Evolutionary conservation across 1,140 invertebrate species (phyloP).

Genomic region (Lepidotrigona ventralis): DNA sequence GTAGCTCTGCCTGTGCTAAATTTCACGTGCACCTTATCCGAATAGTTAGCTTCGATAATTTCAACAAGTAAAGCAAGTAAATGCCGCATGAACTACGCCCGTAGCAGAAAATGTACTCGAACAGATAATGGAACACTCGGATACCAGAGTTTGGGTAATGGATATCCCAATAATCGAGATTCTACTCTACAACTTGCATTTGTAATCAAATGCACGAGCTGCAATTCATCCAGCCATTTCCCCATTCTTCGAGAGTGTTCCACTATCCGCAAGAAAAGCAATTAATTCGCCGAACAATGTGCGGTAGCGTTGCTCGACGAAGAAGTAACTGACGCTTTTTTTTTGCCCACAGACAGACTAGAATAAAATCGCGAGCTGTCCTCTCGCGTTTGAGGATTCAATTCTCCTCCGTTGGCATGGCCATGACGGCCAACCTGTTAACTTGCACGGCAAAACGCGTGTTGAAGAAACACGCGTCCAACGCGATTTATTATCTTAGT

Average conservation of each 20-base stretch:
- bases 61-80: too few species aligned
- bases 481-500: slow-evolving; percentile 6
- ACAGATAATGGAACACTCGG: too few species aligned
- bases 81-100: too few species aligned
- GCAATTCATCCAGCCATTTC: neutral
- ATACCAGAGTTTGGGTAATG: too few species aligned
- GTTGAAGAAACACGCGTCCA: neutral
- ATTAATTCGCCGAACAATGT: neutral
- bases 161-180: too few species aligned
- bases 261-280: neutral
- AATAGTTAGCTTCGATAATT: too few species aligned
- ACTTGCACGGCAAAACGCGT: neutral
- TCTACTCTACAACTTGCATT: neutral
- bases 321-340: too few species aligned
- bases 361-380: neutral
- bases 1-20: too few species aligned
- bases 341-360: too few species aligned
- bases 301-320: neutral
- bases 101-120: too few species aligned
- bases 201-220: neutral
- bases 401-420: neutral
- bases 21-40: too few species aligned
- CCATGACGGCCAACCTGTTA: neutral
- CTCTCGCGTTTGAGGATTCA: neutral
- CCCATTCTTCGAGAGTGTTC: neutral